Evolutionary conservation across 2,888 invertebrate genomes (phyloP), one percentile per base, ranked within the genome.

Genomic region (Acanthococcus lagerstroemiae): DNA sequence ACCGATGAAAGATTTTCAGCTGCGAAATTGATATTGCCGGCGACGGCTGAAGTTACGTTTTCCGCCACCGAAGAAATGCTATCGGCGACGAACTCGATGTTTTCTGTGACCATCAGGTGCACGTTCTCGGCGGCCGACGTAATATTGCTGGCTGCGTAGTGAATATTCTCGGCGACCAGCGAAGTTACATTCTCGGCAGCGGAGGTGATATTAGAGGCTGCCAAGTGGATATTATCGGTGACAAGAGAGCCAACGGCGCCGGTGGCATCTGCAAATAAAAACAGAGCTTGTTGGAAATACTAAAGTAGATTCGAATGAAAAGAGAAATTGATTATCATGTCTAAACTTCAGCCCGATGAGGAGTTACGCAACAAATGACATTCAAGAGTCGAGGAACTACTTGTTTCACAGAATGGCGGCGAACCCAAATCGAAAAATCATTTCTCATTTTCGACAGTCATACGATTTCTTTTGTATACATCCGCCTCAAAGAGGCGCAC

Each of bases 111-210:
- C 5, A 78, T 78, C 0, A 79, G 80, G 69, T 78, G 80, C 0
- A 79, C 79, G 24, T 78, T 78, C n/a, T 77, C 77, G 1, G 80
- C 74, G 5, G 73, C 74, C 15, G 74, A 74, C 12, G 72, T 72
- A 12, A 75, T 75, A 67, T 75, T 75, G 58, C 73, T 74, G 15
- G 75, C 74, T 21, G 74, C 75, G 67, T 72, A 74, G 58, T 74
- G 73, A 22, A 75, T 72, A 71, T 80, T 80, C 68, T 78, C 80
- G 3, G 78, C 78, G 1, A 80, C 74, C 2, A 78, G 78, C 0
- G 79, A 80, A 69, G 78, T 79, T 0, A 79, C 79, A 24, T 78
- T 78, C n/a, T 76, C 77, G 1, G 80, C 74, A 4, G 73, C 74
- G n/a, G 74, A 74, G 9, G 72, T 72, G 9, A 75, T 75, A 68